Conservation (phyloP, 2,113 vertebrate species). For the Ardeotis arabs region DNA sequence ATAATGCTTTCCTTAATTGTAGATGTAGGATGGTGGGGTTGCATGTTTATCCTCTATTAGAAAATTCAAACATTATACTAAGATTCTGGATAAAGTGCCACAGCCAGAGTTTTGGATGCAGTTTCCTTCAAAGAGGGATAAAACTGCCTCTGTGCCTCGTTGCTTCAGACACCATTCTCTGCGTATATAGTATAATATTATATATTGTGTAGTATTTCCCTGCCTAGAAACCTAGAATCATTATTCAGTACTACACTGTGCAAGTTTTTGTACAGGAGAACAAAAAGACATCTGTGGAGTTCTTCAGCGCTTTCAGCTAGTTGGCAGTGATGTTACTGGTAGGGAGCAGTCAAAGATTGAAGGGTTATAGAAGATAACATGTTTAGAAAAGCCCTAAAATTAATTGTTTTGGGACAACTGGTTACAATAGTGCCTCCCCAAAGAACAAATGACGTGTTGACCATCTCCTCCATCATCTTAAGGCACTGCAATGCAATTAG, state of each 20-base stretch:
- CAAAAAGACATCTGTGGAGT: conserved; percentile 28
- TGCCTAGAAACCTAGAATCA: background rate
- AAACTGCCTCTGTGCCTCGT: background rate
- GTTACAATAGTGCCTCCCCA: background rate
- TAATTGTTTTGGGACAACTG: background rate
- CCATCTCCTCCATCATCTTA: background rate
- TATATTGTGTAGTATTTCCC: background rate
- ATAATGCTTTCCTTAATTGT: background rate
- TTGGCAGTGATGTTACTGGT: background rate
- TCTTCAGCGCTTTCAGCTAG: background rate
- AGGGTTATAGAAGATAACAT: background rate
- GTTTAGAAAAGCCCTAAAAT: background rate
- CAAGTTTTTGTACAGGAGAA: conserved; percentile 17
- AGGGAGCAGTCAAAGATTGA: background rate
- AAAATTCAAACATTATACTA: background rate
- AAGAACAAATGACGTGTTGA: background rate
- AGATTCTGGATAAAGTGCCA: background rate
- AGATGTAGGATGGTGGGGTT: background rate
- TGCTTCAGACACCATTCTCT: background rate
- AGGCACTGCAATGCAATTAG: background rate
- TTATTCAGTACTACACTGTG: background rate
- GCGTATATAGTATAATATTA: background rate
- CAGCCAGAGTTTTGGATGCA: background rate
- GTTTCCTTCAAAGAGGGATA: background rate
- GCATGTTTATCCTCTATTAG: background rate